These are phyloP conservation scores for Pogonocherus hispidulus DNA, from an alignment of 2,888 invertebrate species.

Conservation along the genomic window DNA sequence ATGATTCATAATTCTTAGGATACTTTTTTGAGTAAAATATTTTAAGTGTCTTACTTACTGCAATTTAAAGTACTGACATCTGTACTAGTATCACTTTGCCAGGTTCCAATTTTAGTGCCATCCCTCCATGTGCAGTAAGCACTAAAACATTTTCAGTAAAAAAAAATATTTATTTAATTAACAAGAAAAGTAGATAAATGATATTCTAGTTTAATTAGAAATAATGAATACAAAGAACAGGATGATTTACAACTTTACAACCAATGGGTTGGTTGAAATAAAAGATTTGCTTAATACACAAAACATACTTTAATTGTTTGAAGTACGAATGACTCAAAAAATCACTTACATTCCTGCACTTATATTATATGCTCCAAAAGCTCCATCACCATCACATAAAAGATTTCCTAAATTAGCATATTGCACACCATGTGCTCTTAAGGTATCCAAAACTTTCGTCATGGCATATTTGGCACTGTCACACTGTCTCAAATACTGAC, in stretches of 20 bases:
- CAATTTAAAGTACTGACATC: slow-evolving; percentile 33
- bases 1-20: too few relatives aligned
- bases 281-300: too few relatives aligned
- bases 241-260: too few relatives aligned
- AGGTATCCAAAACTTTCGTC: slow-evolving; percentile 70
- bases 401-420: slow-evolving; percentile 71
- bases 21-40: neutral
- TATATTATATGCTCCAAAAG: slow-evolving; percentile 73
- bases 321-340: neutral
- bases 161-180: too few relatives aligned
- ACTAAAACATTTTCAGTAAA: slow-evolving; percentile 65
- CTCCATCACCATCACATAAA: slow-evolving; percentile 78
- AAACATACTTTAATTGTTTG: too few relatives aligned
- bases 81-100: slow-evolving; percentile 28
- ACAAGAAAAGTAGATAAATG: too few relatives aligned
- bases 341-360: slow-evolving; percentile 72
- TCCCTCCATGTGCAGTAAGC: slow-evolving; percentile 76
- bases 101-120: slow-evolving; percentile 71
- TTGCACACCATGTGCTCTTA: slow-evolving; percentile 74
- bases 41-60: slow-evolving; percentile 20
- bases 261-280: too few relatives aligned
- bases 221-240: too few relatives aligned
- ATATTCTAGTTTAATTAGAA: too few relatives aligned
- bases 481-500: slow-evolving; percentile 76
- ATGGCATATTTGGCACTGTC: slow-evolving; percentile 76